These are phyloP conservation scores for Temnothorax unifasciatus DNA, from an alignment of 2,888 invertebrate genomes.

Conservation along the genomic window DNA sequence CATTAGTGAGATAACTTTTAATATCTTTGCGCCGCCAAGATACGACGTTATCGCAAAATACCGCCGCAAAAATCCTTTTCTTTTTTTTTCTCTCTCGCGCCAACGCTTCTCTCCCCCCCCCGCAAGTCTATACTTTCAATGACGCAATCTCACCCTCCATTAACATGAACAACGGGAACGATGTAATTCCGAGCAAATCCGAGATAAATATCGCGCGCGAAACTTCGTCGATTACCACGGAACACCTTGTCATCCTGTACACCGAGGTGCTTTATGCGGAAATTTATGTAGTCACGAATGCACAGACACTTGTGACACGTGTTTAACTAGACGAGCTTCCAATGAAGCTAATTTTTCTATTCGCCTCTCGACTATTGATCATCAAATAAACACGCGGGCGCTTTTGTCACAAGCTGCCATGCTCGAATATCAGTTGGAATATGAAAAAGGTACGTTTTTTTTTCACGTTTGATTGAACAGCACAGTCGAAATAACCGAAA, in stretches of 20 bases:
- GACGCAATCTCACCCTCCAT: constrained; percentile 14
- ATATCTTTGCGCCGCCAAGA: constrained; percentile 34
- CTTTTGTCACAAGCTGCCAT: background rate
- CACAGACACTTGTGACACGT: background rate
- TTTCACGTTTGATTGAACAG: background rate
- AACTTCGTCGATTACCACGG: constrained; percentile 39
- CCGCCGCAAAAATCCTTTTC: background rate
- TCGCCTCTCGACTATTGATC: background rate
- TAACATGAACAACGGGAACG: constrained; percentile 16
- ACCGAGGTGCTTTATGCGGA: background rate
- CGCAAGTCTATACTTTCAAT: background rate
- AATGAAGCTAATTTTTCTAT: background rate
- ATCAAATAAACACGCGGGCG: background rate
- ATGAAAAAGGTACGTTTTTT: background rate
- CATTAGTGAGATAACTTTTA: constrained; percentile 54
- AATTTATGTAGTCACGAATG: constrained; percentile 9
- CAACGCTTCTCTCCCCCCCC: too few species aligned
- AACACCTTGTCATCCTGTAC: background rate
- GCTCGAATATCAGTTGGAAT: background rate
- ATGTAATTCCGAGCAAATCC: constrained; percentile 14
- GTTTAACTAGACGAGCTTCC: background rate
- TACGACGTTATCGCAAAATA: background rate
- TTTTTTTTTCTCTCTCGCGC: background rate
- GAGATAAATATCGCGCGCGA: constrained; percentile 27
- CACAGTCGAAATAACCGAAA: background rate